Percentiles rank a stretch among this genome's conserved stretches.
phyloP scores from a whole-genome alignment of 2,113 vertebrate species.

The Seriola dumerili region DNA sequence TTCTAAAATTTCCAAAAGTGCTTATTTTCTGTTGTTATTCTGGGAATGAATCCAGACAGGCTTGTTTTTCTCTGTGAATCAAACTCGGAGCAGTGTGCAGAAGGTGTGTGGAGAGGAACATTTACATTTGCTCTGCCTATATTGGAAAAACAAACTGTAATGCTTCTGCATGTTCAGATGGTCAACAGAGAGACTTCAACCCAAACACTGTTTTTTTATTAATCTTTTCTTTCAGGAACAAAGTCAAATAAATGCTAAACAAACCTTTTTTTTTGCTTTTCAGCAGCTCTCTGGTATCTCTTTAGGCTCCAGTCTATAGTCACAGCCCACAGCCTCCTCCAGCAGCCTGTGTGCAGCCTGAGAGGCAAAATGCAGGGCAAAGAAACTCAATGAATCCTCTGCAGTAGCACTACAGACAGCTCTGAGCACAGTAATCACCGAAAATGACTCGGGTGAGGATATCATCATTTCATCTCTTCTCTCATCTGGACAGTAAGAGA shows the following conservation, averaged over 20 bases:
- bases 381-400: too few relatives aligned
- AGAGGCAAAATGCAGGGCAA: too few relatives aligned
- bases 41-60: neutral
- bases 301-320: neutral
- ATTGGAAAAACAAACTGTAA: conserved; percentile 6
- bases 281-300: neutral
- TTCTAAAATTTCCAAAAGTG: neutral
- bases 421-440: too few relatives aligned
- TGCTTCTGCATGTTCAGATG: neutral
- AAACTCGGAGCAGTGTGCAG: neutral
- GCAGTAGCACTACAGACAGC: too few relatives aligned
- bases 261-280: neutral
- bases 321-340: too few relatives aligned
- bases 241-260: neutral
- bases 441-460: too few relatives aligned
- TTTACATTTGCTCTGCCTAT: conserved; percentile 17
- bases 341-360: too few relatives aligned
- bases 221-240: conserved; percentile 1
- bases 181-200: conserved; percentile 19
- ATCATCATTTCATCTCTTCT: too few relatives aligned
- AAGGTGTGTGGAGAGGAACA: neutral
- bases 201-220: conserved; percentile 36
- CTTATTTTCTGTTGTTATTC: neutral
- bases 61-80: neutral
- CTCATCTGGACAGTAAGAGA: too few relatives aligned